A percentile compares a stretch with the other conserved stretches of the same genome.
Conservation (phyloP, 2,888 invertebrate species). For the Lepidochrysops patricia region DNA sequence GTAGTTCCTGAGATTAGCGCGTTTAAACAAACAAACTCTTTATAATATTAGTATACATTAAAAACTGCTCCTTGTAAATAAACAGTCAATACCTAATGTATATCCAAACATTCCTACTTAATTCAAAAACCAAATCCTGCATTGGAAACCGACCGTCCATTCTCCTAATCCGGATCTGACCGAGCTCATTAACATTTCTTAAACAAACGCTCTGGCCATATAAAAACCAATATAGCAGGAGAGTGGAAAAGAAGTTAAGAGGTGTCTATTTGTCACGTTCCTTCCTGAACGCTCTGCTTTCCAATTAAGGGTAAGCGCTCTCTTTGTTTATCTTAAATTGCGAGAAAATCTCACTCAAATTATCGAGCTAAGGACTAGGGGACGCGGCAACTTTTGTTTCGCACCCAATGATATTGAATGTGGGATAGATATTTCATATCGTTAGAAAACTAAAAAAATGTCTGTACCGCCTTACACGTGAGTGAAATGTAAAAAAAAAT, state of each 20-base stretch:
- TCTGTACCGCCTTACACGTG: too few relatives aligned
- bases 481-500: too few relatives aligned
- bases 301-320: conserved; percentile 75
- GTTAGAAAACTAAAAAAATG: too few relatives aligned
- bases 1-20: too few relatives aligned
- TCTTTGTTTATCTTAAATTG: conserved; percentile 76
- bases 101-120: too few relatives aligned
- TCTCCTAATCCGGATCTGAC: conserved; percentile 17
- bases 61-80: too few relatives aligned
- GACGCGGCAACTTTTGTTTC: conserved; percentile 64
- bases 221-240: conserved; percentile 68
- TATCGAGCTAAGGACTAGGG: conserved; percentile 70
- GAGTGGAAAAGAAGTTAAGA: conserved; percentile 74
- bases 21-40: neutral
- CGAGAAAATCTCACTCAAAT: conserved; percentile 75
- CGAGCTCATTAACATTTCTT: conserved; percentile 47
- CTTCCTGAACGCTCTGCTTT: conserved; percentile 73
- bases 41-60: too few relatives aligned
- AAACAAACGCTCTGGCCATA: conserved; percentile 56
- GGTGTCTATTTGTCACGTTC: conserved; percentile 75
- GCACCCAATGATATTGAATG: too few relatives aligned
- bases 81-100: too few relatives aligned
- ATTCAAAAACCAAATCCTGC: neutral
- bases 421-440: too few relatives aligned
- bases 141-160: conserved; percentile 15